Evolutionary conservation across 2,113 vertebrate species (phyloP), one percentile per base, ranked within the genome.

Genomic region (Chaenogobius annularis): DNA sequence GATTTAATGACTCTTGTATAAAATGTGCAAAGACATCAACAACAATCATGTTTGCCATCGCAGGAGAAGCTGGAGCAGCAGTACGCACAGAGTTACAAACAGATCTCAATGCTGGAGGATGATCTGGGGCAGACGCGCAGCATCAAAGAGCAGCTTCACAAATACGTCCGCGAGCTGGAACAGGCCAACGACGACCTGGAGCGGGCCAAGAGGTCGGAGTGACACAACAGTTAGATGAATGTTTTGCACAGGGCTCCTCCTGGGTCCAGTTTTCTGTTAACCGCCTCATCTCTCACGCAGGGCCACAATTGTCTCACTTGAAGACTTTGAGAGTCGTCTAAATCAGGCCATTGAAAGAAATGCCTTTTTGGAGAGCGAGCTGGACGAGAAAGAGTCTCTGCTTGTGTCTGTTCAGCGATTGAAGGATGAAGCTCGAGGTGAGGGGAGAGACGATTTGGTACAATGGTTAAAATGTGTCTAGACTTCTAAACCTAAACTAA

Each of bases 341-440:
- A 99, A 99, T 92, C 97, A 98, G 89, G 97, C 97, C 74, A 99
- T 99, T 66, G 98, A 99, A 89, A 94, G 98, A 88, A 99, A 99
- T 64, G 98, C 98, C 0, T 99, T 99, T 91, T 93, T 99, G 85
- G 97, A 99, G 91, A 99, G 97, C 35, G 97, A 99, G 72, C 93
- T 99, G 83, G 98, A 99, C 77, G 98, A 99, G 91, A 99, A 99
- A 80, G 97, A 99, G 82, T 98, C 96, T 0, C 86, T 99, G 65
- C 90, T 99, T 56, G 97, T 96, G 9, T 99, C 98, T 13, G 98
- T 98, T 22, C 98, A 99, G 91, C 93, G 98, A 67, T 92, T 99
- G 87, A 99, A 99, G 91, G 98, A 99, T 70, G 98, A 99, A 91
- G 97, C 98, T 3, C 94, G 98, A 95, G 98, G 97, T 99, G 92